Base-by-base conservation (phyloP, 2,888 invertebrate species). In the Acronicta leporina region DNA sequence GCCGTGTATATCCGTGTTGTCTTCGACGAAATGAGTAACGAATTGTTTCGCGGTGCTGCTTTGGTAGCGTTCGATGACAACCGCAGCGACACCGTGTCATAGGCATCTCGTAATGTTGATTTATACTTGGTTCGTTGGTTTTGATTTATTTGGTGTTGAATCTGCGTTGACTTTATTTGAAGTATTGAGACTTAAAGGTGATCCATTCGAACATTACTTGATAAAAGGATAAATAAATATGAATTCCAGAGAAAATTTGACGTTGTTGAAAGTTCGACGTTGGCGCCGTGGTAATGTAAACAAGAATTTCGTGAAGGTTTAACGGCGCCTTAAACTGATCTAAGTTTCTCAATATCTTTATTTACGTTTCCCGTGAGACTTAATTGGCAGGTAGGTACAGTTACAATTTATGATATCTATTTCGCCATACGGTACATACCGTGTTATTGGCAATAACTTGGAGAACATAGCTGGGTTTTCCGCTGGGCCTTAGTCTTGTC, bases 1-100 rank as follows among this genome's bases (percentile, higher is more conserved):
- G 77, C 77, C 76, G 72, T 76, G 83, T 82, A 91, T 84, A 91
- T 91, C 91, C 91, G 91, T 85, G 83, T 92, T 89, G 84, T 81
- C 81, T 80, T 78, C 77, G 72, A 75, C 78, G 77, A 80, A 84
- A 83, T 80, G 75, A 76, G 75, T 77, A 80, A 80, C 75, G 78
- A 81, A 81, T 82, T 81, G 79, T 81, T 71, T 63, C 65, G 75
- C 77, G 80, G 79, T 68, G 71, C 65, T 77, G 81, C 80, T 82
- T 82, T 83, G 68, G 75, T 77, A 78, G 79, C 76, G 16, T 42
- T 57, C 57, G 57, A 67, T 73, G 75, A 77, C 80, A 79, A 73
- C 71, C 50, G 49, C 68, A 44, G 50, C 52, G 67, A 77, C 73
- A 53, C 51, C 45, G 30, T 30, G 54, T 63, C 63, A 63, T 76